Evolutionary conservation across 2,797 vertebrate species (phyloP).

Genomic region (Amphiprion clarkii): DNA sequence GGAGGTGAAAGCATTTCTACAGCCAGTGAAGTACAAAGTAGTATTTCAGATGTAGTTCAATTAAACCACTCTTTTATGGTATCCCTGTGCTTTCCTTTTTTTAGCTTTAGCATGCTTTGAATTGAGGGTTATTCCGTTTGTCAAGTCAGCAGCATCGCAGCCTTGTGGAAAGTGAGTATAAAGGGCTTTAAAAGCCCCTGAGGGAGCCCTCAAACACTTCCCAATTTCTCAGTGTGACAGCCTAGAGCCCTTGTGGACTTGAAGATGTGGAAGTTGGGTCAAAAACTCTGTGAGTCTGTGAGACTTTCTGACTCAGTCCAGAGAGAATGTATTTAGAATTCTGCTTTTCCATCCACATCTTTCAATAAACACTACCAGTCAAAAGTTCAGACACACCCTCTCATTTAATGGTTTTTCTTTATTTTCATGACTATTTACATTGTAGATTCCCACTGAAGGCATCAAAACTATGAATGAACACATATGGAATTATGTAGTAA

Average conservation of each 20-base stretch:
- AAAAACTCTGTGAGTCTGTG: neutral
- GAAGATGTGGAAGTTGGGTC: neutral
- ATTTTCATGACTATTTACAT: too few species aligned
- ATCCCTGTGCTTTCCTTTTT: neutral
- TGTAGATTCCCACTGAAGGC: too few species aligned
- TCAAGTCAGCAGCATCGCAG: constrained; percentile 3
- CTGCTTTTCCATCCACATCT: too few species aligned
- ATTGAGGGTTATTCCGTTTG: neutral
- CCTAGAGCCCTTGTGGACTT: neutral
- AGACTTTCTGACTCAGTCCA: neutral
- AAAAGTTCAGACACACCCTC: too few species aligned
- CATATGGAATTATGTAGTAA: too few species aligned
- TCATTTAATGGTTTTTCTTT: too few species aligned
- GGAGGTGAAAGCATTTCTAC: neutral
- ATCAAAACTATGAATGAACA: too few species aligned
- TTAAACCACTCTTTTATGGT: neutral
- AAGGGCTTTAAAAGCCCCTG: constrained; percentile 19
- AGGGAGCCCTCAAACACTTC: constrained; percentile 7
- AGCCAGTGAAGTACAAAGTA: neutral
- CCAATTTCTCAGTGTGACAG: neutral
- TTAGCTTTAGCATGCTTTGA: neutral
- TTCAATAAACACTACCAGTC: too few species aligned
- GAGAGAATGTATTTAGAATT: neutral
- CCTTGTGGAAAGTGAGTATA: neutral
- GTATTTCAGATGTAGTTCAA: neutral